Evolutionary conservation across 2,113 vertebrate species (phyloP).

Genomic region (Typhlomys cinereus): DNA sequence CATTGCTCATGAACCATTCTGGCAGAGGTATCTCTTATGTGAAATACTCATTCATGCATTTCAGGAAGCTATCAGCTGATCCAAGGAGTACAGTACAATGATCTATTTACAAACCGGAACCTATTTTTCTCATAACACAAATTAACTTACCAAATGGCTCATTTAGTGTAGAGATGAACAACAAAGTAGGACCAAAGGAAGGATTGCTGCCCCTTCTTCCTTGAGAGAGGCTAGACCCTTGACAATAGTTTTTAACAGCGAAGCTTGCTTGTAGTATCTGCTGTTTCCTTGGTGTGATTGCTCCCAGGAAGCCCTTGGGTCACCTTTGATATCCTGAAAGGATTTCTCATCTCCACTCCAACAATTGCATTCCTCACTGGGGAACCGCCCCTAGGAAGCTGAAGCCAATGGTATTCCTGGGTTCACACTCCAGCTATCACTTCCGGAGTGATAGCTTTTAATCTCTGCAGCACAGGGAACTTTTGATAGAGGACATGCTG

Average conservation of each 20-base stretch:
- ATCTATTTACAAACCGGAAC: background rate
- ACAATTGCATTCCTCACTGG: background rate
- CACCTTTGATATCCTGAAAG: background rate
- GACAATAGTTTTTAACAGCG: background rate
- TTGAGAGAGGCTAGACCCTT: background rate
- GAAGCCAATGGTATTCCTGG: background rate
- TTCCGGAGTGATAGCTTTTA: background rate
- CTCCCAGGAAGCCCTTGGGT: background rate
- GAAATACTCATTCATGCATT: background rate
- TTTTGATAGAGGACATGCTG: background rate
- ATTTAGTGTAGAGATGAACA: background rate
- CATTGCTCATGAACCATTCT: conserved; percentile 2
- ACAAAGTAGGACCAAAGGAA: background rate
- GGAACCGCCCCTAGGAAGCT: background rate
- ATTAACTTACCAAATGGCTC: conserved; percentile 6
- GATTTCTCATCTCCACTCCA: background rate
- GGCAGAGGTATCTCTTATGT: background rate
- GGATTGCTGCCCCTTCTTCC: background rate
- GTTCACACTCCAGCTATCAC: background rate
- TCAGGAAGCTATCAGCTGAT: conserved; percentile 15
- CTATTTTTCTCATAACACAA: conserved; percentile 24
- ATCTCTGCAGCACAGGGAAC: background rate
- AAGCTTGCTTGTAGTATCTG: background rate
- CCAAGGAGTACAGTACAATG: background rate
- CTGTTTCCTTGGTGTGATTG: background rate